A percentile compares a stretch with the other conserved stretches of the same genome.
phyloP scores from a whole-genome alignment of 2,888 invertebrate genomes.

The Chrysomela aeneicollis region DNA sequence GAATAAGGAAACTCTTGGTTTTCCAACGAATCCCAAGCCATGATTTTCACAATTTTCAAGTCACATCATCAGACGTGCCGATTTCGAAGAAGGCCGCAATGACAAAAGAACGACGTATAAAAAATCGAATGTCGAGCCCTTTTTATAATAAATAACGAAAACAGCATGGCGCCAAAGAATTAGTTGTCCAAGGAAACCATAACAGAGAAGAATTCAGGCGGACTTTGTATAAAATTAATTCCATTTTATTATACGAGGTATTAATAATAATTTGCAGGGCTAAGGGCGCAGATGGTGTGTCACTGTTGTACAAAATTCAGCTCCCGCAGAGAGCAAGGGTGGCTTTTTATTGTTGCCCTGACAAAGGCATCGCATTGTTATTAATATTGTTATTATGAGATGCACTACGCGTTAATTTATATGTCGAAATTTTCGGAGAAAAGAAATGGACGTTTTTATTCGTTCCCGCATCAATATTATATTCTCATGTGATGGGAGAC shows the following conservation, averaged over 20 bases:
- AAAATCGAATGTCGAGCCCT: constrained; percentile 1
- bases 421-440: background rate
- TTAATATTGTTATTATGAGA: constrained; percentile 56
- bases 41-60: background rate
- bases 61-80: background rate
- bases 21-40: too few species aligned
- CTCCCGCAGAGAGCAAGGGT: constrained; percentile 53
- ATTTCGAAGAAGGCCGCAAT: background rate
- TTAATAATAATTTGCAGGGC: constrained; percentile 57
- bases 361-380: constrained; percentile 54
- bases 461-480: too few species aligned
- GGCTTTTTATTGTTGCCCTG: constrained; percentile 53
- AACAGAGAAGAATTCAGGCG: constrained; percentile 18
- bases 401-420: constrained; percentile 43
- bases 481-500: too few species aligned
- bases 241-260: constrained; percentile 46
- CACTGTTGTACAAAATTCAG: constrained; percentile 54
- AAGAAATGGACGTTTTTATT: background rate
- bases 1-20: too few species aligned
- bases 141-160: constrained; percentile 12
- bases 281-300: constrained; percentile 57
- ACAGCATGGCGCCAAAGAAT: constrained; percentile 20
- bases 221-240: constrained; percentile 19
- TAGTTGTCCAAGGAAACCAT: constrained; percentile 27
- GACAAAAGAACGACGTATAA: background rate